These are phyloP conservation scores for Scaptomyza graminum DNA, from an alignment of 1,140 invertebrate species.

Conservation along the genomic window DNA sequence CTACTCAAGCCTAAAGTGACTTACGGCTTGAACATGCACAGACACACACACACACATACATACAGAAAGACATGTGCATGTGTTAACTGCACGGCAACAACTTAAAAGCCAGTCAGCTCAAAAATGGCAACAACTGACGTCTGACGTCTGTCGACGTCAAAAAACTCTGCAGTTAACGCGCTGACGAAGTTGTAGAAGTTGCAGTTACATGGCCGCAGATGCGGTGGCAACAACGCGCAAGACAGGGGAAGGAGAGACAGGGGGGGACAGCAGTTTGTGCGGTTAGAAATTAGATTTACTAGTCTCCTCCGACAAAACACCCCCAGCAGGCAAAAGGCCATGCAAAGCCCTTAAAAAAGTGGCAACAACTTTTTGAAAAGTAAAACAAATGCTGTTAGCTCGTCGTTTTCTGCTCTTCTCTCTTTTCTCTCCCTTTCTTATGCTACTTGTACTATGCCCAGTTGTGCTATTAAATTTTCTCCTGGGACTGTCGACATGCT, in stretches of 20 bases:
- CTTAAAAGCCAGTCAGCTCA: constrained; percentile 72
- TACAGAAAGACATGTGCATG: constrained; percentile 7
- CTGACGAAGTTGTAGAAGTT: constrained; percentile 69
- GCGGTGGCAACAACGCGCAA: constrained; percentile 4
- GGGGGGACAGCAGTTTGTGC: constrained; percentile 27
- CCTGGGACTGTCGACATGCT: constrained; percentile 72
- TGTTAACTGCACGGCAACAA: constrained; percentile 61
- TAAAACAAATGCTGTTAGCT: constrained; percentile 70
- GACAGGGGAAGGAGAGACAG: too few relatives aligned
- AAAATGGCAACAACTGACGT: constrained; percentile 70
- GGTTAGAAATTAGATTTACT: constrained; percentile 79
- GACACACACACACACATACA: constrained; percentile 29
- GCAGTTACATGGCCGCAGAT: constrained; percentile 61
- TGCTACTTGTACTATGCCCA: constrained; percentile 48
- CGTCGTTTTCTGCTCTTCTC: not conserved
- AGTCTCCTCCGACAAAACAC: constrained; percentile 52
- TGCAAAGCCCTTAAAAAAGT: constrained; percentile 60
- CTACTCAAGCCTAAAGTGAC: constrained; percentile 19
- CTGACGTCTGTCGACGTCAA: constrained; percentile 33
- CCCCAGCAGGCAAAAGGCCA: constrained; percentile 23
- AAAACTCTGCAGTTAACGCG: constrained; percentile 65
- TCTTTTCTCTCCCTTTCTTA: not conserved
- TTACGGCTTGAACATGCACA: constrained; percentile 30
- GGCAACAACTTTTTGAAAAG: constrained; percentile 65
- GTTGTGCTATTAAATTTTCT: constrained; percentile 70